phyloP scores from a whole-genome alignment of 1,140 invertebrate genomes.

The Meteorus sp. region DNA sequence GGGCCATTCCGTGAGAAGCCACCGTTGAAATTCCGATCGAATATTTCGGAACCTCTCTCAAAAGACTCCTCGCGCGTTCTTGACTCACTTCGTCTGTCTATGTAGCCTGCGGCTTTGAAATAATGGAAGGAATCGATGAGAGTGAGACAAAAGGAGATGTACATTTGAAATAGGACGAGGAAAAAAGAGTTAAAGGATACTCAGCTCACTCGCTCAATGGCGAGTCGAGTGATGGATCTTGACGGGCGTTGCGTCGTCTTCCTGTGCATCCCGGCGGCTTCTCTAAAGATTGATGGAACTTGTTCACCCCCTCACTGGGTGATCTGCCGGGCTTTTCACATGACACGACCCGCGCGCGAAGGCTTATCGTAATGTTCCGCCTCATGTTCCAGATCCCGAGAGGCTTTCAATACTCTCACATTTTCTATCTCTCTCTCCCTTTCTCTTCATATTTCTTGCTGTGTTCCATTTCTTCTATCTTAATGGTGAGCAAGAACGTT shows the following conservation, averaged over 20 bases:
- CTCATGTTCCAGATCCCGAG: not conserved
- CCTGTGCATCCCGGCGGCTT: slow-evolving; percentile 21
- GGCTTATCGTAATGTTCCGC: slow-evolving; percentile 11
- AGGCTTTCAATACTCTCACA: not conserved
- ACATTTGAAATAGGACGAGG: not conserved
- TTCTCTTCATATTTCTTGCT: not conserved
- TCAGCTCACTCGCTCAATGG: slow-evolving; percentile 18
- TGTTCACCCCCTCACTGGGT: slow-evolving; percentile 11
- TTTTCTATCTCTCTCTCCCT: not conserved
- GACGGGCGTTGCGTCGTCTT: slow-evolving; percentile 31
- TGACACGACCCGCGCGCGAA: slow-evolving; percentile 7
- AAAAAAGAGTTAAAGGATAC: not conserved
- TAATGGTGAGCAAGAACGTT: no score
- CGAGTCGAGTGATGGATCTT: slow-evolving; percentile 32
- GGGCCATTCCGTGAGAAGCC: slow-evolving; percentile 17
- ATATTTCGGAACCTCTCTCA: slow-evolving; percentile 21
- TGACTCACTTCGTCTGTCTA: no score
- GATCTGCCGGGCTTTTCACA: slow-evolving; percentile 17
- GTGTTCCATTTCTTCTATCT: no score
- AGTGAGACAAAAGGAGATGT: not conserved
- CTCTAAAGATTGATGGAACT: slow-evolving; percentile 22
- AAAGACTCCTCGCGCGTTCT: slow-evolving; percentile 18
- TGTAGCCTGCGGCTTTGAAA: not conserved
- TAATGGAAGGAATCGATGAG: slow-evolving; percentile 10
- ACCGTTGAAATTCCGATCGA: slow-evolving; percentile 23